These are phyloP conservation scores for Noctua fimbriata DNA, from an alignment of 2,888 invertebrate genomes.

Conservation along the genomic window DNA sequence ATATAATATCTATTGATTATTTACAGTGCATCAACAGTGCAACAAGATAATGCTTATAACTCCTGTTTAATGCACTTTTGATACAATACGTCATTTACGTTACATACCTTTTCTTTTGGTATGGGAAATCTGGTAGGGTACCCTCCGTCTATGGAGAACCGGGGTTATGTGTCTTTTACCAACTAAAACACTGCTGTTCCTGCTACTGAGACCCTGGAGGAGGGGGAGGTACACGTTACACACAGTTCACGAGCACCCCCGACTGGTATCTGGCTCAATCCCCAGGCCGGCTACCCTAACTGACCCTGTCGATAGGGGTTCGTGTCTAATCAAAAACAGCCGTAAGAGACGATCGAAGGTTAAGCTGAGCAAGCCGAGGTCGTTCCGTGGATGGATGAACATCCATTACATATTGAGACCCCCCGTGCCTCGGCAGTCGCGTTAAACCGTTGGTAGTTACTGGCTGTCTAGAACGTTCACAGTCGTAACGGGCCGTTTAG, in stretches of 20 bases:
- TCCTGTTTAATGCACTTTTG: slow-evolving; percentile 9
- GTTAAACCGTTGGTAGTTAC: too few relatives aligned
- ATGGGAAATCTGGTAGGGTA: too few relatives aligned
- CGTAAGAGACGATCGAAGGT: background rate
- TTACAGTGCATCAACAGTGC: slow-evolving; percentile 22
- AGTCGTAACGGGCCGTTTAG: background rate
- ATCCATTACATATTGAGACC: background rate
- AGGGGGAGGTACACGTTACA: too few relatives aligned
- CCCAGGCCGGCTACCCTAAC: too few relatives aligned
- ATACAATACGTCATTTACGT: too few relatives aligned
- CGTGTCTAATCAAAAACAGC: background rate
- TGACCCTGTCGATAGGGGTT: background rate
- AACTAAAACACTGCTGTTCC: too few relatives aligned
- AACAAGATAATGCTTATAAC: slow-evolving; percentile 16
- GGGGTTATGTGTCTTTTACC: too few relatives aligned
- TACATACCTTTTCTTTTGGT: background rate
- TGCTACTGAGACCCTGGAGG: too few relatives aligned
- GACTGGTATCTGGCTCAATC: too few relatives aligned
- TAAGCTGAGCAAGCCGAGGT: background rate
- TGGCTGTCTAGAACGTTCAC: background rate
- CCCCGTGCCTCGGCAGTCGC: too few relatives aligned
- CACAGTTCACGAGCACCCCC: too few relatives aligned
- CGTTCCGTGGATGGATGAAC: background rate
- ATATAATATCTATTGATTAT: slow-evolving; percentile 41
- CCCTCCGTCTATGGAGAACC: too few relatives aligned